Base-by-base conservation (phyloP, 92 coral and sea anemone species). In the Zoanthus solanderi region DNA sequence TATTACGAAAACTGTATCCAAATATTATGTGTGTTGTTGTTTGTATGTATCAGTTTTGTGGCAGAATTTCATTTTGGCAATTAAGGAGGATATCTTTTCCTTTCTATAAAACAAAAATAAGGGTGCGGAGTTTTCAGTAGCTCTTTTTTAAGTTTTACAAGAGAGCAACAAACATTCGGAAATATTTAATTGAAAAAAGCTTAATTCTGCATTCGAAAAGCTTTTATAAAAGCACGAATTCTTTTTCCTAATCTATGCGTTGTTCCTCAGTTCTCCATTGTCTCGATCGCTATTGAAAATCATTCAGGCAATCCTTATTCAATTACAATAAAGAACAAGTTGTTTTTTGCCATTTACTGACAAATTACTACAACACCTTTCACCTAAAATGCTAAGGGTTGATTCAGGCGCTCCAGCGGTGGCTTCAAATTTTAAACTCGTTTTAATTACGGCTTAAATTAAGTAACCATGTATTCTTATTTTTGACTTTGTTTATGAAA, bases 261-360 rank as follows among this genome's bases (percentile, higher is more conserved):
- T 65, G 66, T 81, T 81, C 44, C 34, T 37, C 11, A 60, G 57
- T 28, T 14, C 11, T 34, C 42, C 42, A 34, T 34, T 34, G 42
- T 50, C 8, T 50, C 12, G 52, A 47, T 4, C 4, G 54, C 71
- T 66, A 81, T 81, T 81, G 85, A 81, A 66, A 81, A 37, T 23
- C 85, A 81, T 31, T 66, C 75, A 81, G 14, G 75, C 75, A 63
- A 34, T 12, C 60, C 75, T 6, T 54, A 17, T 63, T 50, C 57
- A 53, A 52, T 30, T 54, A 50, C 45, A 54, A 77, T 53, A 32
- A 63, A 63, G 10, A 12, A 77, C 4, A n/a, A 65, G 42, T 81
- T 66, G 7, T 46, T 11, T 16, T 3, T 13, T 34, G 85, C 63
- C 69, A 63, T 18, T 63, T 63, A 63, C 69, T 63, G 18, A 17